phyloP scores from a whole-genome alignment of 2,113 vertebrate genomes.

The Nipponia nippon region DNA sequence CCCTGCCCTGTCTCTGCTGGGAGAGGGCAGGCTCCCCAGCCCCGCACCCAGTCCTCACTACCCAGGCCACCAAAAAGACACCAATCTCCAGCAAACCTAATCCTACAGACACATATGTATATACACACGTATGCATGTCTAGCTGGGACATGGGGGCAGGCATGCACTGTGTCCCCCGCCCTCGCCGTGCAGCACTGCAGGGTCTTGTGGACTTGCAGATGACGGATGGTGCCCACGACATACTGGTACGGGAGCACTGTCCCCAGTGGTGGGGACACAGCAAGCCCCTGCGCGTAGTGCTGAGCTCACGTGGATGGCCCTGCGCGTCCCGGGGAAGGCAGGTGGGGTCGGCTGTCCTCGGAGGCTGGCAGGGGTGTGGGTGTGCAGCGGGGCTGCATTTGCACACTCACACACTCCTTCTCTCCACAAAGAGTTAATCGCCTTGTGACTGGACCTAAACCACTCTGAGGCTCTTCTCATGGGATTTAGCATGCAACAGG shows the following conservation, averaged over 20 bases:
- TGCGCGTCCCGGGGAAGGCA: fast-evolving
- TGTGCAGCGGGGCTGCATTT: not conserved
- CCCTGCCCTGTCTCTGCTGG: not conserved
- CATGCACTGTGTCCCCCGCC: not conserved
- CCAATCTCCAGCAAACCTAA: not conserved
- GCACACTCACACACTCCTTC: not conserved
- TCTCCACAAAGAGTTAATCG: not conserved
- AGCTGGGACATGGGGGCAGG: not conserved
- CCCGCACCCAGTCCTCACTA: not conserved
- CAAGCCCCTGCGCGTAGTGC: fast-evolving
- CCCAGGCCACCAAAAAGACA: not conserved
- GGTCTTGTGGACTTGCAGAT: not conserved
- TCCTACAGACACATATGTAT: not conserved
- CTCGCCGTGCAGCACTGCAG: not conserved
- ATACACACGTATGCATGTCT: too few species aligned
- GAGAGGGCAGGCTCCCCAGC: not conserved
- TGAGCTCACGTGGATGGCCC: not conserved
- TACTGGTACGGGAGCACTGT: not conserved
- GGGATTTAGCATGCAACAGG: not conserved
- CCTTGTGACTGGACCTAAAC: not conserved
- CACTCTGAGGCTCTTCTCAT: not conserved
- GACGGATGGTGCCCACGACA: not conserved
- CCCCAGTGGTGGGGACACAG: not conserved
- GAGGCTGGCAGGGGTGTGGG: not conserved
- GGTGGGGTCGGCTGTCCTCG: not conserved